Evolutionary conservation across 37 sponge, comb jelly and placozoan species (phyloP), one percentile per base, ranked within the genome.

Genomic region (Tethya wilhelma): DNA sequence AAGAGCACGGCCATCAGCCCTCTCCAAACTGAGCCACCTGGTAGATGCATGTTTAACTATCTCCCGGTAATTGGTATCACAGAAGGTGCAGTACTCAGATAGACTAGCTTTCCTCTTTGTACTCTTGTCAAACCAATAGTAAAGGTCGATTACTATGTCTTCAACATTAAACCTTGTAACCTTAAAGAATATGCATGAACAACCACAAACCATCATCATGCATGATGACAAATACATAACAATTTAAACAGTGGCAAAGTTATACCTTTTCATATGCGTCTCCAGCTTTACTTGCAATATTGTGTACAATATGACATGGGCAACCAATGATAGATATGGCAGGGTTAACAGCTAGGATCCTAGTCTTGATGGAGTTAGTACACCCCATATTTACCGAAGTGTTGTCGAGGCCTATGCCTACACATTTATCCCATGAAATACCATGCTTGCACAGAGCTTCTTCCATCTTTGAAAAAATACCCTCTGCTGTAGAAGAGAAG

Each of bases 101-200:
- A 85, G 67, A n/a, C 55, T 71, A 28, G 71, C 77, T 56, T 85
- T 85, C 39, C 86, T 38, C 29, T 85, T 78, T 55, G 73, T 71
- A 43, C 86, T 85, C 49, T 78, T 85, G 5, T 85, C 79, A 58
- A 85, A 85, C 59, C 71, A 71, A 72, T 79, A 85, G 32, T 36
- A 85, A 8, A 64, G 22, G 38, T 85, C 86, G 42, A 85, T 69
- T 28, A 79, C 63, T 34, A 85, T 17, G 28, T 85, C 79, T n/a
- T n/a, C n/a, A n/a, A n/a, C n/a, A n/a, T n/a, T n/a, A n/a, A n/a
- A n/a, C n/a, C n/a, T n/a, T n/a, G 34, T 85, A 59, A 85, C 79
- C 69, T 64, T 64, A 44, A 84, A 84, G 19, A 44, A 39, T 8
- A 76, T 75, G 68, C 53, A 44, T 25, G 4, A 17, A 64, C 33